Conservation (phyloP, 2,888 invertebrate genomes). For the Agrotis puta region DNA sequence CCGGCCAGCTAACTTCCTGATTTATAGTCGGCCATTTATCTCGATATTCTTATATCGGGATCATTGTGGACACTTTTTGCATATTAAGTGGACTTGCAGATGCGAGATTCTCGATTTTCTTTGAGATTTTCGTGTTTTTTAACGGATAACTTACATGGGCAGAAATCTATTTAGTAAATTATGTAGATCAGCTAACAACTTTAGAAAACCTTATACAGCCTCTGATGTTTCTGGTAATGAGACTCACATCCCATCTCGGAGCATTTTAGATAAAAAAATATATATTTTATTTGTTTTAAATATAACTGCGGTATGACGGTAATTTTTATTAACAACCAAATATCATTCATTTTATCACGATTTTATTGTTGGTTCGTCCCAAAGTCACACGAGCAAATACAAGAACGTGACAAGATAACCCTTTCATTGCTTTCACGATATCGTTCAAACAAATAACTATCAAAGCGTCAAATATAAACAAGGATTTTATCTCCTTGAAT, state of each 20-base stretch:
- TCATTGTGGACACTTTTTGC: conserved; percentile 64
- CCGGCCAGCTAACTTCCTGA: conserved; percentile 79
- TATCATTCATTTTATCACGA: background rate
- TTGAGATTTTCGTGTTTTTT: background rate
- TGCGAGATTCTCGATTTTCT: conserved; percentile 7
- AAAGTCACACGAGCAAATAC: no score
- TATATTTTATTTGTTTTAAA: no score
- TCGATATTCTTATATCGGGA: conserved; percentile 75
- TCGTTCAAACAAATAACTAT: conserved; percentile 9
- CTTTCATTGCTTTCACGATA: conserved; percentile 2
- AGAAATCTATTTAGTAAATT: background rate
- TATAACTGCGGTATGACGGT: no score
- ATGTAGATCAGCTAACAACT: no score
- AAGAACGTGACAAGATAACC: background rate
- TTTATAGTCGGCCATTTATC: conserved; percentile 84
- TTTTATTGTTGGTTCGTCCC: no score
- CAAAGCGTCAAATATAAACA: conserved; percentile 20
- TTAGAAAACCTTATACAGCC: no score
- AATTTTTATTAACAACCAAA: background rate
- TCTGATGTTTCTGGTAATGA: no score
- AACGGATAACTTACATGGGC: background rate
- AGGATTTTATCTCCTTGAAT: background rate
- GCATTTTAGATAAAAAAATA: no score
- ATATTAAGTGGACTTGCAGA: conserved; percentile 30
- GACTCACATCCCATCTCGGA: no score